Percentiles rank a stretch among this genome's conserved stretches.
These are phyloP conservation scores for Myrmecobius fasciatus DNA, from an alignment of 2,113 vertebrate species.

Conservation along the genomic window DNA sequence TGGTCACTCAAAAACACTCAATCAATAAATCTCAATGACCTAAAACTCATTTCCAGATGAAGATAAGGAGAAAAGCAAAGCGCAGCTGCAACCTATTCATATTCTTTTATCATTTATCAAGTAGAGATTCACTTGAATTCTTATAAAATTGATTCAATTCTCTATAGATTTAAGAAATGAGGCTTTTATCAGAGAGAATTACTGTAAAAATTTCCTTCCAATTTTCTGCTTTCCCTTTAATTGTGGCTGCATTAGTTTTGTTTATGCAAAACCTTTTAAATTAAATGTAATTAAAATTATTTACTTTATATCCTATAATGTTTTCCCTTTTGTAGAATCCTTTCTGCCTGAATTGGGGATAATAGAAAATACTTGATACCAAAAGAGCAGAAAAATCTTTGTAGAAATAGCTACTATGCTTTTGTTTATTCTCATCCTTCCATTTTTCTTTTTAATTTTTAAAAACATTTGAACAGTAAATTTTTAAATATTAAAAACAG, in stretches of 20 bases:
- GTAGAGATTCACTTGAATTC: neutral
- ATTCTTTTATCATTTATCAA: neutral
- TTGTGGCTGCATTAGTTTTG: neutral
- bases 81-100: neutral
- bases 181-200: neutral
- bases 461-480: neutral
- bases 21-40: neutral
- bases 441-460: neutral
- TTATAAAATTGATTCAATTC: neutral
- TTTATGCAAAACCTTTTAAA: neutral
- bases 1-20: neutral
- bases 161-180: neutral
- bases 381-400: neutral
- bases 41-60: neutral
- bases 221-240: neutral
- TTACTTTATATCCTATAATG: neutral
- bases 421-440: neutral
- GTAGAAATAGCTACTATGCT: neutral
- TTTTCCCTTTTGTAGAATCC: neutral
- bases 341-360: neutral
- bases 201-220: neutral
- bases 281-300: too few species aligned
- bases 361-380: neutral
- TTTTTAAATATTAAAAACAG: neutral
- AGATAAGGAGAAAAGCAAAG: neutral